Percentiles rank a stretch among this genome's conserved stretches.
phyloP scores from a whole-genome alignment of 23 tunicate species.

The Styela clava region DNA sequence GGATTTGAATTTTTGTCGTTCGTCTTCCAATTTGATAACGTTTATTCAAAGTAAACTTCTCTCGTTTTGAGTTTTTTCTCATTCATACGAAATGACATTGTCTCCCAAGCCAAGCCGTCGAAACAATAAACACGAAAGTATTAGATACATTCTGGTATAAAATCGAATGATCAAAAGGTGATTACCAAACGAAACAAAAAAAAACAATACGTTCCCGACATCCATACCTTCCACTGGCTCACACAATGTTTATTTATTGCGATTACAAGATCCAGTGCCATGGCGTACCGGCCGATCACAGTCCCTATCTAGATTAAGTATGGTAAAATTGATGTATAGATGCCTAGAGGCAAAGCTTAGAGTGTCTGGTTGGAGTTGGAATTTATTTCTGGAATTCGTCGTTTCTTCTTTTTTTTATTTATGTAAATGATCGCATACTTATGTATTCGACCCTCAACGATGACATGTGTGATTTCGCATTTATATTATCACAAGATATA shows the following conservation, averaged over 20 bases:
- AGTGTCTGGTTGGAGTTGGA: slow-evolving; percentile 29
- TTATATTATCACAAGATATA: too few relatives aligned
- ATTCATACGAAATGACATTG: background rate
- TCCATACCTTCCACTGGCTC: slow-evolving; percentile 35
- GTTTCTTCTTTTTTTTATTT: background rate
- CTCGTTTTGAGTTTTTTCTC: too few relatives aligned
- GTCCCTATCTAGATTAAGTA: slow-evolving; percentile 36
- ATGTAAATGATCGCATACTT: background rate
- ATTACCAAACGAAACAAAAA: background rate
- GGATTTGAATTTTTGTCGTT: too few relatives aligned
- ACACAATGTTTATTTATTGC: slow-evolving; percentile 34
- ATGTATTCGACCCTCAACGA: too few relatives aligned
- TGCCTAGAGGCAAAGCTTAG: slow-evolving; percentile 35
- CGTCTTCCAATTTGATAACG: too few relatives aligned
- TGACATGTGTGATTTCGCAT: too few relatives aligned
- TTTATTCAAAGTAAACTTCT: too few relatives aligned
- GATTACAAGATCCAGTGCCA: slow-evolving; percentile 32
- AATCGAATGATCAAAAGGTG: background rate
- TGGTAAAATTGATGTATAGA: slow-evolving; percentile 17
- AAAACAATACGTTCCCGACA: background rate
- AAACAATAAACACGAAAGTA: background rate
- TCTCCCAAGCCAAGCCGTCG: background rate
- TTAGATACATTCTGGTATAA: background rate
- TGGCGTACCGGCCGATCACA: slow-evolving; percentile 27
- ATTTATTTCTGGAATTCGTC: slow-evolving; percentile 1